Evolutionary conservation across 2,888 invertebrate genomes (phyloP).

Genomic region (Erebia epiphron): DNA sequence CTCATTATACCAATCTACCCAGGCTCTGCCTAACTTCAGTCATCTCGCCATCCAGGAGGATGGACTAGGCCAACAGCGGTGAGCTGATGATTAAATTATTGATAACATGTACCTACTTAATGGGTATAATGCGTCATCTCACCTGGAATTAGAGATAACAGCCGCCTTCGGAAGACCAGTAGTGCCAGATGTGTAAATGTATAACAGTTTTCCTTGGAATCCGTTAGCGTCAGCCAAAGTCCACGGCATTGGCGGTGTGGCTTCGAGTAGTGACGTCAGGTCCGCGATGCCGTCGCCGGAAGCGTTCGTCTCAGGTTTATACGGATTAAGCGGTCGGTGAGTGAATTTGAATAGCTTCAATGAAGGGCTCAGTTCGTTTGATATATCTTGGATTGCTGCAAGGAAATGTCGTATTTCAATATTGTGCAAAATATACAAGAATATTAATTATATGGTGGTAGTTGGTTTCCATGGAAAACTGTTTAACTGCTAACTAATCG

Average conservation of each 20-base stretch:
- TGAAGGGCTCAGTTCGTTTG: conserved; percentile 85
- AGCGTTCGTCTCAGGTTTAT: conserved; percentile 45
- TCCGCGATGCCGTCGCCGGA: conserved; percentile 78
- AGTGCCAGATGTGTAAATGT: conserved; percentile 99
- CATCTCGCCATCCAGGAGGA: too few species aligned
- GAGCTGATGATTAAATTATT: too few species aligned
- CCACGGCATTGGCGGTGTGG: conserved; percentile 82
- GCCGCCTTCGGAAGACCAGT: conserved; percentile 99
- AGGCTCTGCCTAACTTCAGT: too few species aligned
- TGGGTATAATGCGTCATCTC: conserved; percentile 31
- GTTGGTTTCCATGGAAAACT: too few species aligned
- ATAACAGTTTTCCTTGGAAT: conserved; percentile 92
- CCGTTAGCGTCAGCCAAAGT: conserved; percentile 83
- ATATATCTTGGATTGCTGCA: conserved; percentile 87
- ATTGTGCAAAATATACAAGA: background rate
- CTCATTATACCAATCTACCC: too few species aligned
- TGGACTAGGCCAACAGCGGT: too few species aligned
- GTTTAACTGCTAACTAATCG: too few species aligned
- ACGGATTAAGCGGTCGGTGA: conserved; percentile 58
- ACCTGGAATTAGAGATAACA: conserved; percentile 97
- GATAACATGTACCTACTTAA: too few species aligned
- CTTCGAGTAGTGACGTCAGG: conserved; percentile 83
- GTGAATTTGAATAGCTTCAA: conserved; percentile 86
- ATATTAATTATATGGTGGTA: too few species aligned
- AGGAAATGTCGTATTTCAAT: conserved; percentile 10